Evolutionary conservation across 2,113 vertebrate genomes (phyloP).

Genomic region (Suncus etruscus): DNA sequence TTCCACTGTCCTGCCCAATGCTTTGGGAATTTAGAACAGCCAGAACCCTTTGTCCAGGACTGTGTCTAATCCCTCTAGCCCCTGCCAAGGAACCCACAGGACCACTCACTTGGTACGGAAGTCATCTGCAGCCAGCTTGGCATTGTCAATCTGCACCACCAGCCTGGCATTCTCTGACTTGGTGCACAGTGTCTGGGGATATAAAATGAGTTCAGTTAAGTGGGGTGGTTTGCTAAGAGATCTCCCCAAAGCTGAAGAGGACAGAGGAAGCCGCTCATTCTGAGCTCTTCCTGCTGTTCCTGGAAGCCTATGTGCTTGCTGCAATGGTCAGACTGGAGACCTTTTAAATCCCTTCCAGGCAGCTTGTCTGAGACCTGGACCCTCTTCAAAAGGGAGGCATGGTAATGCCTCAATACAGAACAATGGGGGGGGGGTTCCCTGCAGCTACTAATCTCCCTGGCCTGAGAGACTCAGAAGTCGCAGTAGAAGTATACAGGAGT

Average conservation of each 20-base stretch:
- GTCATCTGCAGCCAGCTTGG: conserved; percentile 92
- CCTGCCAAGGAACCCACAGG: background rate
- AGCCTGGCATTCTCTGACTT: conserved; percentile 86
- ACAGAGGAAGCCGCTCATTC: background rate
- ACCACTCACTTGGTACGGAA: conserved; percentile 93
- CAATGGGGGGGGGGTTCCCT: background rate
- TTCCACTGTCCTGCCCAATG: background rate
- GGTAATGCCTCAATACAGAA: background rate
- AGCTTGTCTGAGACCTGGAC: background rate
- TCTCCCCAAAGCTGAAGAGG: background rate
- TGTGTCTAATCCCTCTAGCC: background rate
- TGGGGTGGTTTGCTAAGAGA: background rate
- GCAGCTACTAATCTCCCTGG: background rate
- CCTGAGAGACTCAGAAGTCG: background rate
- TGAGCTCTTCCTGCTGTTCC: background rate
- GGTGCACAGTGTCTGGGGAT: conserved; percentile 83
- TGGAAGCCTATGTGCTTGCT: background rate
- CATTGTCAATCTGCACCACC: conserved; percentile 91
- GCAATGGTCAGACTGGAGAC: background rate
- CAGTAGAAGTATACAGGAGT: background rate
- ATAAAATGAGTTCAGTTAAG: conserved; percentile 26
- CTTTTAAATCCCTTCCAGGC: background rate
- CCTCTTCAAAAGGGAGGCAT: background rate
- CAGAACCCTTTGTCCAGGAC: background rate
- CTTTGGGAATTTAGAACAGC: background rate